Evolutionary conservation across 2,888 invertebrate species (phyloP).

Genomic region (Agonopterix arenella): DNA sequence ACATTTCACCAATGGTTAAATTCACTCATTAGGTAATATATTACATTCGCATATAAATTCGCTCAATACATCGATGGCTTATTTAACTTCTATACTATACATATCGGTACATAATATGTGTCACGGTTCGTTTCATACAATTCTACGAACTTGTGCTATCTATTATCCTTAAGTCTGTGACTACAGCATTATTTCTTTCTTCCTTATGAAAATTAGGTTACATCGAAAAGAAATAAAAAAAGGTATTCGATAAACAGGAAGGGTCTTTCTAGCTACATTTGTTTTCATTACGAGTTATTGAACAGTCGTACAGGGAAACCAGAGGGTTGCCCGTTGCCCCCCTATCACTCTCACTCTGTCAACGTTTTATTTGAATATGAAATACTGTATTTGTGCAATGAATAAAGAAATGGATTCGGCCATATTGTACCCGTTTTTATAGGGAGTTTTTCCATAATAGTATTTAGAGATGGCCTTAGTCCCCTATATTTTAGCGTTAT

Average conservation of each 20-base stretch:
- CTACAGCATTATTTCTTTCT: slow-evolving; percentile 9
- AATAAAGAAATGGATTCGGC: slow-evolving; percentile 5
- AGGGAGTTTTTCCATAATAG: too few species aligned
- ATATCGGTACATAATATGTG: too few species aligned
- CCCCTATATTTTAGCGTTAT: too few species aligned
- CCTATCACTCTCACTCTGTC: slow-evolving; percentile 30
- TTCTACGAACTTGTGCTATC: too few species aligned
- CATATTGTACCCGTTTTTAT: too few species aligned
- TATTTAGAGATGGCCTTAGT: too few species aligned
- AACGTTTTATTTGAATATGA: slow-evolving; percentile 17
- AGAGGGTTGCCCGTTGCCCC: slow-evolving; percentile 26
- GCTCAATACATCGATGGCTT: too few species aligned
- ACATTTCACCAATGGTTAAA: too few species aligned
- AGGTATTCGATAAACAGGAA: slow-evolving; percentile 46
- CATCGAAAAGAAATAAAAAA: slow-evolving; percentile 42
- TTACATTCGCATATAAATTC: too few species aligned
- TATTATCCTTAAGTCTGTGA: too few species aligned
- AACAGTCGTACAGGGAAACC: slow-evolving; percentile 25
- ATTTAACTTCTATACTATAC: too few species aligned
- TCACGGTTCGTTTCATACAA: background rate
- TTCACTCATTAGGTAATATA: too few species aligned
- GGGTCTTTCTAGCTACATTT: slow-evolving; percentile 54
- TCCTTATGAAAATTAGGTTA: slow-evolving; percentile 39
- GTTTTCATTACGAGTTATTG: slow-evolving; percentile 62
- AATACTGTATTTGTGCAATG: slow-evolving; percentile 8